A percentile compares a stretch with the other conserved stretches of the same genome.
phyloP scores from a whole-genome alignment of 2,888 invertebrate species.

The Auanema freiburgensis region DNA sequence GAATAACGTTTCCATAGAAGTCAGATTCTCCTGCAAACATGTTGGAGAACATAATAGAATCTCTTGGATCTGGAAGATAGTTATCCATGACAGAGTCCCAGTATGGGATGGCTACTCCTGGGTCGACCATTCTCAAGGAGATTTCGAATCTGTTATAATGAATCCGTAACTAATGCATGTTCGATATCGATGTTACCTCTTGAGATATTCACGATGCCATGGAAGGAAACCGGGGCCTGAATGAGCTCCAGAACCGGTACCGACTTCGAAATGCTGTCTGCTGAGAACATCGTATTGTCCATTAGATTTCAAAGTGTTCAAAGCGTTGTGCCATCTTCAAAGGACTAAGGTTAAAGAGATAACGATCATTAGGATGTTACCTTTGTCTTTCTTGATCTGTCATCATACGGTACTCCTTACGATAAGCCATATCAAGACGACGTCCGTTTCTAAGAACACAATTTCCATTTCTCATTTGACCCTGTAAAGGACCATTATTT shows the following conservation, averaged over 20 bases:
- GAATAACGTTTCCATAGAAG: constrained; percentile 50
- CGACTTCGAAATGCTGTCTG: constrained; percentile 54
- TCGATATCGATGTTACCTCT: constrained; percentile 32
- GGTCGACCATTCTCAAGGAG: constrained; percentile 63
- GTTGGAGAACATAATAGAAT: constrained; percentile 65
- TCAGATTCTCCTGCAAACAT: constrained; percentile 63
- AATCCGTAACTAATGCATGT: no score
- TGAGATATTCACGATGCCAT: constrained; percentile 61
- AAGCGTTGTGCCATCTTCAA: constrained; percentile 57
- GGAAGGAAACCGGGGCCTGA: constrained; percentile 62
- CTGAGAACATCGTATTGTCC: constrained; percentile 60
- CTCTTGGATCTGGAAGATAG: constrained; percentile 63
- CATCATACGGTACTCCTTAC: constrained; percentile 62
- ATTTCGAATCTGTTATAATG: constrained; percentile 57
- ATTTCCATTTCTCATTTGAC: constrained; percentile 51
- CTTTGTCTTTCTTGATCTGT: constrained; percentile 57
- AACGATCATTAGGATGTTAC: constrained; percentile 14
- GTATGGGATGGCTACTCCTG: constrained; percentile 65
- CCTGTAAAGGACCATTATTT: constrained; percentile 32
- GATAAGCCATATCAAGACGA: constrained; percentile 59
- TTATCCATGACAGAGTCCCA: constrained; percentile 66
- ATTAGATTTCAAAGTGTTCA: constrained; percentile 57
- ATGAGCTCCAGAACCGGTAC: constrained; percentile 57
- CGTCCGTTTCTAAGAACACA: constrained; percentile 55
- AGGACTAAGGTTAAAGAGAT: neutral